phyloP scores from a whole-genome alignment of 2,113 vertebrate species.

The Nanorana parkeri region DNA sequence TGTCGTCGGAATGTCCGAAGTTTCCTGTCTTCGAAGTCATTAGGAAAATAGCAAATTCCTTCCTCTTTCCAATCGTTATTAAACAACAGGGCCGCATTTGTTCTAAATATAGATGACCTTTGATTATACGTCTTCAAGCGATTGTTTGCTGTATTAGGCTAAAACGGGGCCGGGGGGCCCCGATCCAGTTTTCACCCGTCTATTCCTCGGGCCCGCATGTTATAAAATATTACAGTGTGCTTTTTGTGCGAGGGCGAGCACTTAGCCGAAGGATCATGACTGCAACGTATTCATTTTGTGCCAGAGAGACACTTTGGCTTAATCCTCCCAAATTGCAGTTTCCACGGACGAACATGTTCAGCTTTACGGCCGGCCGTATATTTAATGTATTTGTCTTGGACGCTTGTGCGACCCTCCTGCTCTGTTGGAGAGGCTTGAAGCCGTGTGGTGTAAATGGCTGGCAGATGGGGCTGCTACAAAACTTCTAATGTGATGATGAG shows the following conservation, averaged over 20 bases:
- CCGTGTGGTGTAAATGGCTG: not conserved
- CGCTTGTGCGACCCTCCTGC: not conserved
- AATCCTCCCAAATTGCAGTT: slow-evolving; percentile 30
- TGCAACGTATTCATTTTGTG: slow-evolving; percentile 58
- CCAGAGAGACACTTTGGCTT: slow-evolving; percentile 40
- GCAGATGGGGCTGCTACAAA: not conserved
- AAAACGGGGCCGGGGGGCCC: slow-evolving; percentile 53
- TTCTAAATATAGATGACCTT: slow-evolving; percentile 72
- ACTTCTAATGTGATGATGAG: too few species aligned
- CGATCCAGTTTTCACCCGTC: slow-evolving; percentile 60
- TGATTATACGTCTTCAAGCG: slow-evolving; percentile 62
- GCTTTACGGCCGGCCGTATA: not conserved
- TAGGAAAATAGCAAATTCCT: slow-evolving; percentile 61
- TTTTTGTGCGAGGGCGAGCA: slow-evolving; percentile 36
- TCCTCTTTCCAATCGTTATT: slow-evolving; percentile 65
- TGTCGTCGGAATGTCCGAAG: slow-evolving; percentile 28
- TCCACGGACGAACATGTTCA: not conserved
- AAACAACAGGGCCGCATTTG: slow-evolving; percentile 66
- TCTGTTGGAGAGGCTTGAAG: not conserved
- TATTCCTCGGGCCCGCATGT: slow-evolving; percentile 55
- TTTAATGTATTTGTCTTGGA: slow-evolving; percentile 22
- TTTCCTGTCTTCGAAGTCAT: slow-evolving; percentile 56
- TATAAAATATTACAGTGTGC: slow-evolving; percentile 62
- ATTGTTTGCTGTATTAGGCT: slow-evolving; percentile 44
- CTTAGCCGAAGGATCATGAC: slow-evolving; percentile 48